phyloP scores from a whole-genome alignment of 2,797 vertebrate genomes.

The Vultur gryphus region DNA sequence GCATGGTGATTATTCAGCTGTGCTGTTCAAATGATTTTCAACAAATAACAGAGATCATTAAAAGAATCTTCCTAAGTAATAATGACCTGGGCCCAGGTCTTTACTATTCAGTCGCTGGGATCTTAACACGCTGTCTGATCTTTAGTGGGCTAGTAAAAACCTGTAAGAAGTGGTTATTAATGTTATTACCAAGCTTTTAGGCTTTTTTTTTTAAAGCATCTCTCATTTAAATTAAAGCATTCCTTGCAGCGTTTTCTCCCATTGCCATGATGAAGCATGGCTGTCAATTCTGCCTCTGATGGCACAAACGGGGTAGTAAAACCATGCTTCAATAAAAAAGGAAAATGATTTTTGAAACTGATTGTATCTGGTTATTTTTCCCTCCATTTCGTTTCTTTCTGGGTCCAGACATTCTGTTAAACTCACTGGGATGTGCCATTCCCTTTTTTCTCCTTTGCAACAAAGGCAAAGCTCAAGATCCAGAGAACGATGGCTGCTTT shows the following conservation, averaged over 20 bases:
- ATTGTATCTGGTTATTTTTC: conserved; percentile 1
- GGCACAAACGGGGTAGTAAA: conserved; percentile 24
- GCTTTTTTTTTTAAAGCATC: neutral
- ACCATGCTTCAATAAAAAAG: conserved; percentile 41
- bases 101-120: conserved; percentile 3
- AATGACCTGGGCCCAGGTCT: neutral
- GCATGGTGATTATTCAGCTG: conserved; percentile 31
- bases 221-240: conserved; percentile 61
- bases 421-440: neutral
- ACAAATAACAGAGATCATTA: conserved; percentile 66
- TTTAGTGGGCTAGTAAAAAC: conserved; percentile 49
- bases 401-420: conserved; percentile 13
- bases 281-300: conserved; percentile 14
- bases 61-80: conserved; percentile 34
- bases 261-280: conserved; percentile 11
- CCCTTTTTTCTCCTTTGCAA: neutral
- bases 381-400: neutral
- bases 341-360: neutral
- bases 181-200: conserved; percentile 55
- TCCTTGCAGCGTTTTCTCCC: conserved; percentile 20
- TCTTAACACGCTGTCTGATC: conserved; percentile 49
- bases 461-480: conserved; percentile 14
- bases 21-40: conserved; percentile 57
- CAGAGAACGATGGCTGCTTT: neutral
- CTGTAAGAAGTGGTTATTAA: conserved; percentile 58